Base-by-base conservation (phyloP, 2,888 invertebrate species). In the Xylophagus ater region DNA sequence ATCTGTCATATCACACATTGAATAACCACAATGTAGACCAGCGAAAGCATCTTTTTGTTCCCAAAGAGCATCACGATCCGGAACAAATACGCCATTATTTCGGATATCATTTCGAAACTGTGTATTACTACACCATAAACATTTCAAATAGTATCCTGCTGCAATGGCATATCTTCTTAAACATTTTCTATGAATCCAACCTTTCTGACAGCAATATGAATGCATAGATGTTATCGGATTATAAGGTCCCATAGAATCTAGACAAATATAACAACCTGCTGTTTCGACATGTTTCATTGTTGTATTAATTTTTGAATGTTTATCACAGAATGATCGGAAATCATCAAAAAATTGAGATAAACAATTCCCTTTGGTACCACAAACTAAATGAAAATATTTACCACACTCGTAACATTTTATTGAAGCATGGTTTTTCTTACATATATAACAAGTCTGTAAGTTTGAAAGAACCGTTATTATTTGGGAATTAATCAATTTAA, bases 31-130 rank as follows among this genome's bases (percentile, higher is more conserved):
- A 38, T 79, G 69, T 33, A 86, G 70, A 32, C 84, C 86, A 0
- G 72, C 65, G 57, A 74, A 88, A 0, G 85, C 84, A 10, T 79
- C 77, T 40, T 70, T 75, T n/a, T 76, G 57, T 55, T 89, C 88
- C 88, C 88, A 89, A 0, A 78, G 71, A 0, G 88, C 88, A 56
- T 88, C 88, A 47, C 83, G 81, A 61, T 48, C 63, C 15, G 57
- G 59, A 18, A 59, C 62, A 42, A 54, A 62, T 1, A 62, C 44
- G 0, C 60, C 59, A 18, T 53, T 53, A 8, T 41, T 35, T 0
- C 56, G 55, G 2, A 60, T 47, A 2, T 49, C 40, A 1, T 60
- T 48, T 0, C 55, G 60, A 31, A 62, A 62, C 0, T 41, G 33
- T 12, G 43, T 41, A 0, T 46, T 45, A 0, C 53, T 47, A 14